Evolutionary conservation across 2,113 vertebrate genomes (phyloP).

Genomic region (Ardeotis arabs): DNA sequence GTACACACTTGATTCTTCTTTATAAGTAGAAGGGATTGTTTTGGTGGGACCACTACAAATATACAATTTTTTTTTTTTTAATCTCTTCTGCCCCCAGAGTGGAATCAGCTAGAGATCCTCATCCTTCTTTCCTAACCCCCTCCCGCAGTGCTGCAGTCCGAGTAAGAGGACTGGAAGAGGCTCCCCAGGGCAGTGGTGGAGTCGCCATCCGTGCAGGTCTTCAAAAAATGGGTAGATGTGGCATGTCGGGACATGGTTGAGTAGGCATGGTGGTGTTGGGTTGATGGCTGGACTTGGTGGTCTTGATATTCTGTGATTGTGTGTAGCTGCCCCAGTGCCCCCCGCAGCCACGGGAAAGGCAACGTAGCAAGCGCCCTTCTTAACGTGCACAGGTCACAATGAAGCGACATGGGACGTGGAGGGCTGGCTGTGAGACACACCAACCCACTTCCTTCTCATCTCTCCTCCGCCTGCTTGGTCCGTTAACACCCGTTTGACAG

Average conservation of each 20-base stretch:
- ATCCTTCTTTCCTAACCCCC: background rate
- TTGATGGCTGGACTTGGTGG: too few species aligned
- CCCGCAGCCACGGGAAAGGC: background rate
- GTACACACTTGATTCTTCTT: background rate
- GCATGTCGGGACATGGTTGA: too few species aligned
- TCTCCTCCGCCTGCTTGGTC: background rate
- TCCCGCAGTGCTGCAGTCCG: rapidly evolving
- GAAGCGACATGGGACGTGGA: rapidly evolving
- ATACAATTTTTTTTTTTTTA: too few species aligned
- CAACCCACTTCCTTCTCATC: too few species aligned
- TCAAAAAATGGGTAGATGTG: too few species aligned
- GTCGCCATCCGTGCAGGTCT: too few species aligned
- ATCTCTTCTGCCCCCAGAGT: background rate
- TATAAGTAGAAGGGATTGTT: background rate
- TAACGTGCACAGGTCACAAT: rapidly evolving
- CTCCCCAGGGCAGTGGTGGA: too few species aligned
- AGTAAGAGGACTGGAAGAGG: too few species aligned
- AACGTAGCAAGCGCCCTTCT: too few species aligned
- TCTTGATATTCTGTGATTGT: too few species aligned
- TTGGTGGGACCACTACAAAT: background rate
- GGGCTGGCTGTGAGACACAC: rapidly evolving
- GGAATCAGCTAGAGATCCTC: background rate
- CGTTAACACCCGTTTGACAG: rapidly evolving
- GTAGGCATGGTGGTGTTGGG: too few species aligned
- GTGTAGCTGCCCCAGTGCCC: background rate